Evolutionary conservation across 1,140 invertebrate genomes (phyloP).

Genomic region (Formica selysi): DNA sequence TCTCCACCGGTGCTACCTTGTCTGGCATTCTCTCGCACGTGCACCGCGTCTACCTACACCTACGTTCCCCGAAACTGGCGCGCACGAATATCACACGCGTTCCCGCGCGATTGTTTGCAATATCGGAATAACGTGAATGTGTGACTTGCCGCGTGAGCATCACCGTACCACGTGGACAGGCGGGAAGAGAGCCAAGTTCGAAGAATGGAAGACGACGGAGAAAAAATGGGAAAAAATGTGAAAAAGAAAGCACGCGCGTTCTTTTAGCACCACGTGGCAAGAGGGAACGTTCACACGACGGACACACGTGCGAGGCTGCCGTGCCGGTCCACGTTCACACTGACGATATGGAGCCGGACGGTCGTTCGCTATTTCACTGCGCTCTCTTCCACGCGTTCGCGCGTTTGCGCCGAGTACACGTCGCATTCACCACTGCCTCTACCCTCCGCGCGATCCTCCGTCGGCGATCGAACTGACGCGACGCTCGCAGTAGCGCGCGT

Average conservation of each 20-base stretch:
- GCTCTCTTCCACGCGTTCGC: not conserved
- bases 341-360: conserved; percentile 8
- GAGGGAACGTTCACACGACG: conserved; percentile 14
- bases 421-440: conserved; percentile 11
- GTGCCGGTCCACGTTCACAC: not conserved
- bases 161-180: conserved; percentile 15
- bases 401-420: conserved; percentile 6
- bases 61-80: not conserved
- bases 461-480: conserved; percentile 49
- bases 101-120: not conserved
- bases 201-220: not conserved
- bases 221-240: too few relatives aligned
- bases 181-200: not conserved
- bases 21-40: conserved; percentile 64
- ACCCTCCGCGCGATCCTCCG: conserved; percentile 41
- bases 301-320: conserved; percentile 52
- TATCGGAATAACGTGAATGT: not conserved
- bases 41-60: not conserved
- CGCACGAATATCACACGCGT: not conserved
- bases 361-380: not conserved
- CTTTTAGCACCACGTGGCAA: conserved; percentile 47
- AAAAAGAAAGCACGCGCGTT: not conserved
- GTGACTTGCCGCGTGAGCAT: conserved; percentile 35
- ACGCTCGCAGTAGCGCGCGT: conserved; percentile 10
- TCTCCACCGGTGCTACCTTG: conserved; percentile 71